These are phyloP conservation scores for Thunnus maccoyii DNA, from an alignment of 2,113 vertebrate genomes.

Conservation along the genomic window DNA sequence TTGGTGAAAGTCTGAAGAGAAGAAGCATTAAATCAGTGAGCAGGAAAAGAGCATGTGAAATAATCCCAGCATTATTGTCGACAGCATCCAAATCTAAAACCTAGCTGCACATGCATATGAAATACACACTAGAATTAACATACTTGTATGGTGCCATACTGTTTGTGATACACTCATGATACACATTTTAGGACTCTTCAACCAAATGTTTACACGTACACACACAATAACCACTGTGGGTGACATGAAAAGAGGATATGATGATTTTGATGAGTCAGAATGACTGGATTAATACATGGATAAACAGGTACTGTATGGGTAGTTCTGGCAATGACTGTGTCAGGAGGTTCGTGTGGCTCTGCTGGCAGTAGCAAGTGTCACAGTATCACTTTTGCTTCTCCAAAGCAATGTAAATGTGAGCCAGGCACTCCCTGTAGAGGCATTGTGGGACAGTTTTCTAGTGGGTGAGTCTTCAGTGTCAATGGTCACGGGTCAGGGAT, in stretches of 20 bases:
- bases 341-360: constrained; percentile 18
- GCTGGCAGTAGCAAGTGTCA: constrained; percentile 31
- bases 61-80: no score
- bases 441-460: neutral
- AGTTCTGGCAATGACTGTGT: neutral
- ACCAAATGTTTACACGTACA: neutral
- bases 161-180: constrained; percentile 13
- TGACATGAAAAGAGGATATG: constrained; percentile 3
- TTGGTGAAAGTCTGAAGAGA: neutral
- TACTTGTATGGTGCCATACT: neutral
- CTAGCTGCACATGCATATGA: constrained; percentile 29
- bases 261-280: constrained; percentile 5
- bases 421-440: constrained; percentile 12
- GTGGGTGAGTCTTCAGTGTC: constrained; percentile 1
- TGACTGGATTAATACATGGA: constrained; percentile 15
- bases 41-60: no score
- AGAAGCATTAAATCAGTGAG: neutral
- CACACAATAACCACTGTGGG: constrained; percentile 12
- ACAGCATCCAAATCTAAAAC: constrained; percentile 1
- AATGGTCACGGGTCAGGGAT: neutral
- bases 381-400: constrained; percentile 2
- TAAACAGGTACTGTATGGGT: neutral
- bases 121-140: constrained; percentile 16
- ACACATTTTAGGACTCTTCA: neutral
- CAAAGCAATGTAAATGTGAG: constrained; percentile 24